phyloP scores from a whole-genome alignment of 2,888 invertebrate species.

The Drosophila rubida region DNA sequence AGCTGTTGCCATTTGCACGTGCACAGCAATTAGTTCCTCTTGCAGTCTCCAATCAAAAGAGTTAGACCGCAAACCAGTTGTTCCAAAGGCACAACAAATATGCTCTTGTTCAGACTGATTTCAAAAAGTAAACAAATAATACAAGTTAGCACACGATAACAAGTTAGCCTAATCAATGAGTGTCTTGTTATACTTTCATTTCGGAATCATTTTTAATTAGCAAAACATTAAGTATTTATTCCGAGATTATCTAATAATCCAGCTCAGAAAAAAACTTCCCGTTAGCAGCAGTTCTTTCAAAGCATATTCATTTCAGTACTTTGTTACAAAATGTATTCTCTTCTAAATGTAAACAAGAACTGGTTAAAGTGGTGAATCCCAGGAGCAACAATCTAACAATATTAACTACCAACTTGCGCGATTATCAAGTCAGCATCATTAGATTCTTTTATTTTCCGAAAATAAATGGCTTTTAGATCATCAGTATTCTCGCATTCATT shows the following conservation, averaged over 20 bases:
- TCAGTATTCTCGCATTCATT: slow-evolving; percentile 4
- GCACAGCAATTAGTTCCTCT: slow-evolving; percentile 33
- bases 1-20: slow-evolving; percentile 49
- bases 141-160: not conserved
- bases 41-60: slow-evolving; percentile 48
- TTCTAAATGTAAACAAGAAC: not conserved
- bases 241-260: not conserved
- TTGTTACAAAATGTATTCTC: not conserved
- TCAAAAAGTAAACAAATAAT: not conserved
- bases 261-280: not conserved
- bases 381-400: slow-evolving; percentile 4
- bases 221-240: no score
- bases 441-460: not conserved
- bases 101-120: slow-evolving; percentile 14
- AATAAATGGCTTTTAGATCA: slow-evolving; percentile 21
- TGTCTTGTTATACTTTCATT: not conserved
- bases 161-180: not conserved
- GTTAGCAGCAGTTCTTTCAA: not conserved
- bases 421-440: not conserved
- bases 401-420: not conserved
- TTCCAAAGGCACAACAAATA: slow-evolving; percentile 17
- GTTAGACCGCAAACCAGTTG: slow-evolving; percentile 43
- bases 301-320: not conserved
- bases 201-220: not conserved
- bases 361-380: slow-evolving; percentile 25